Base-by-base conservation (phyloP, 2,113 vertebrate genomes). In the Tupaia tana region DNA sequence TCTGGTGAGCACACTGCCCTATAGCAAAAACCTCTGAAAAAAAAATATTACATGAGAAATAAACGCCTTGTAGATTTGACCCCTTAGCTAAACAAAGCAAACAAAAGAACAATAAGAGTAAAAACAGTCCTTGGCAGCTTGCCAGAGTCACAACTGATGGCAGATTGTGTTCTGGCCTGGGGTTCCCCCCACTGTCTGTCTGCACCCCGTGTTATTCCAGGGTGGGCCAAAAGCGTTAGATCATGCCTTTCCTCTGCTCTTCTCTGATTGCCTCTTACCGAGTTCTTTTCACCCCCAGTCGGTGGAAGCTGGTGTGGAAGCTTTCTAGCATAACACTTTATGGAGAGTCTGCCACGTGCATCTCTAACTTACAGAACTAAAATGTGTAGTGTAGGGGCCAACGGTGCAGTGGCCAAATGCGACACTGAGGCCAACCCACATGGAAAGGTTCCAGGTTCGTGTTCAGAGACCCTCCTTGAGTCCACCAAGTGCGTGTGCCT, bases 51-150 rank as follows among this genome's bases (percentile, higher is more conserved):
- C 43, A 43, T 43, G 43, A 43, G 43, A 43, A 43, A 43, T 43
- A 43, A 43, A 43, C 43, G 6, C 43, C 43, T 34, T 66, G 90
- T 34, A 81, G 27, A 31, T 15, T 16, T 8, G 29, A 91, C 27
- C 90, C 67, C 89, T 94, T 78, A n/a, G 59, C 67, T 29, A 84
- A 43, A 43, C 43, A 43, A 88, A 83, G 9, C 58, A 90, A 82
- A 97, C 2, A 18, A 34, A 82, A 91, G 69, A 20, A 73, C 8
- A 12, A 43, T 61, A 69, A 80, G 43, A 43, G 59, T 15, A 19
- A 74, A 43, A 58, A 22, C 0, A 11, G n/a, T 9, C 25, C 54
- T 56, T 70, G 81, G 27, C 63, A 73, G 74, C 43, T 20, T 56
- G 85, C 64, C 88, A 85, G 81, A 27, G 31, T 31, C 64, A 56